A percentile compares a stretch with the other conserved stretches of the same genome.
Conservation (phyloP, 2,797 vertebrate species). For the Karalla daura region DNA sequence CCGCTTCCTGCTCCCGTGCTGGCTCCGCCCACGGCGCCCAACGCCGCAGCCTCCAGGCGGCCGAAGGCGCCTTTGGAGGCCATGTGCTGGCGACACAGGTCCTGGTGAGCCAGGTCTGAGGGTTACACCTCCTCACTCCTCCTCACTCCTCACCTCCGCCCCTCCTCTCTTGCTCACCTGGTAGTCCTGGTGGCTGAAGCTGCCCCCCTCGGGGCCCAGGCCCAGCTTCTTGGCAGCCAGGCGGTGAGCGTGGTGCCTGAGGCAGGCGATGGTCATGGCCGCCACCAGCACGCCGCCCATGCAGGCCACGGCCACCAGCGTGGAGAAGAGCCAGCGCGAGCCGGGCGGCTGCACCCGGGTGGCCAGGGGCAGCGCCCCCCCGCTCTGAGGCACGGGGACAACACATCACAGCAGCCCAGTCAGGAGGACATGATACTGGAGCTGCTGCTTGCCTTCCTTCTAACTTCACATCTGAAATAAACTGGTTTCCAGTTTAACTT, state of each 20-base stretch:
- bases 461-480: too few species aligned
- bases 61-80: slow-evolving; percentile 92
- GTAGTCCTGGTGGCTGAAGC: slow-evolving; percentile 92
- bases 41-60: slow-evolving; percentile 82
- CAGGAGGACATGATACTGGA: too few species aligned
- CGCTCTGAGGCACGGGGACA: slow-evolving; percentile 74
- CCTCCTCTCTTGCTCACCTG: slow-evolving; percentile 86
- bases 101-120: slow-evolving; percentile 80
- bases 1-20: slow-evolving; percentile 43
- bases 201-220: slow-evolving; percentile 90
- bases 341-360: slow-evolving; percentile 76
- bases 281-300: slow-evolving; percentile 88
- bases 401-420: background rate
- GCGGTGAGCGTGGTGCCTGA: slow-evolving; percentile 89
- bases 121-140: background rate
- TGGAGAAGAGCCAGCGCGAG: slow-evolving; percentile 88
- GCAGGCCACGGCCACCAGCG: slow-evolving; percentile 89
- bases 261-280: slow-evolving; percentile 84
- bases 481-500: too few species aligned
- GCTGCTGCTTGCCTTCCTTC: too few species aligned
- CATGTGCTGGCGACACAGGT: slow-evolving; percentile 98
- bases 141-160: background rate
- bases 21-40: slow-evolving; percentile 69
- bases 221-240: slow-evolving; percentile 91
- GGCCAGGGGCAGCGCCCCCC: slow-evolving; percentile 74